Conservation (phyloP, 2,888 invertebrate genomes). For the Eristalis pertinax region DNA sequence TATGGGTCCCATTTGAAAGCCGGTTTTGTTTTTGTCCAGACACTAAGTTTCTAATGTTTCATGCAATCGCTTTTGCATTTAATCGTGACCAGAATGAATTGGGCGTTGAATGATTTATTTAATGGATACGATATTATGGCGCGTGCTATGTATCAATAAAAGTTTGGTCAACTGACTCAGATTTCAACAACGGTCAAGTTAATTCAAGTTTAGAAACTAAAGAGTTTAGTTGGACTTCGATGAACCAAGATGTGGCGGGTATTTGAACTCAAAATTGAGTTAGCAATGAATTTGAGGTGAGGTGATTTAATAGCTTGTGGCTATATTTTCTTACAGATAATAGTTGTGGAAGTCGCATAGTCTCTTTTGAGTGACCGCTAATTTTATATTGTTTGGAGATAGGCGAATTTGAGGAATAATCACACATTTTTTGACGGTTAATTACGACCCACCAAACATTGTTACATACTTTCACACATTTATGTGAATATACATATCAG, state of each 20-base stretch:
- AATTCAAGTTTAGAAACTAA: neutral
- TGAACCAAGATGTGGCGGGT: neutral
- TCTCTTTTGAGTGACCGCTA: too few species aligned
- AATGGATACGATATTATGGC: neutral
- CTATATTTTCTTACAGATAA: too few species aligned
- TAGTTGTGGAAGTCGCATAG: too few species aligned
- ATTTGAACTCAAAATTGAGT: too few species aligned
- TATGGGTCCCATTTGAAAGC: neutral
- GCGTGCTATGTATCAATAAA: neutral
- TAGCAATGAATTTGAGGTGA: too few species aligned
- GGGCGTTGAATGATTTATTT: neutral
- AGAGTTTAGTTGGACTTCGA: neutral
- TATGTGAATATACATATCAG: too few species aligned
- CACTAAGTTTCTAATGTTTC: constrained; percentile 12
- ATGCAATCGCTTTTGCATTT: constrained; percentile 27
- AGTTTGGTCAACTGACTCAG: neutral
- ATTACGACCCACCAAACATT: too few species aligned
- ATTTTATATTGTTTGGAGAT: too few species aligned
- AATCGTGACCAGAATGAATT: constrained; percentile 14
- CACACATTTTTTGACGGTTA: too few species aligned
- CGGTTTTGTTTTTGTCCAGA: neutral
- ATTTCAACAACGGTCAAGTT: neutral
- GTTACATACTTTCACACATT: too few species aligned
- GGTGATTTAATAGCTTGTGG: too few species aligned
- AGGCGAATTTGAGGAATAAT: too few species aligned